Evolutionary conservation across 2,113 vertebrate genomes (phyloP).

Genomic region (Athene noctua): DNA sequence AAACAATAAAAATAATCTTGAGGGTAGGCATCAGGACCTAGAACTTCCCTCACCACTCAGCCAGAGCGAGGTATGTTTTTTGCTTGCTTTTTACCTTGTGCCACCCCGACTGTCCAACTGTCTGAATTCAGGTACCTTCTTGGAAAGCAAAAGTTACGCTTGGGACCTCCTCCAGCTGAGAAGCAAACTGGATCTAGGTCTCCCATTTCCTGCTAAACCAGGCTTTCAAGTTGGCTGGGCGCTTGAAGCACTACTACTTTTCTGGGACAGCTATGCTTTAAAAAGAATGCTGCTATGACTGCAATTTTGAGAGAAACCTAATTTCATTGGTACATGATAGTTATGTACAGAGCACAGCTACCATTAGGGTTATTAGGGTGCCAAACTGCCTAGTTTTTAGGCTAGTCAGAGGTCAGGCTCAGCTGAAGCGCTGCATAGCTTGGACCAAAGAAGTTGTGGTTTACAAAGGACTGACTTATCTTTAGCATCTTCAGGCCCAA

Average conservation of each 20-base stretch:
- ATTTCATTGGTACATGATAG: background rate
- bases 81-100: background rate
- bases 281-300: background rate
- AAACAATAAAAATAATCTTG: background rate
- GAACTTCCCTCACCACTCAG: background rate
- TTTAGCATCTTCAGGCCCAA: background rate
- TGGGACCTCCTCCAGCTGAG: background rate
- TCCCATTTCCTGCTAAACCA: background rate
- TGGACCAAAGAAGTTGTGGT: background rate
- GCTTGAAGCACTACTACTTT: background rate
- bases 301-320: background rate
- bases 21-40: background rate
- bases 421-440: accelerated
- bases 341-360: background rate
- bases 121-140: background rate
- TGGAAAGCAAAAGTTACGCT: background rate
- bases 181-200: background rate
- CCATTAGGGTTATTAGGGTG: accelerated
- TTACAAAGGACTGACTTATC: background rate
- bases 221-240: background rate
- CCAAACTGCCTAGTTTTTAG: background rate
- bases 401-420: background rate
- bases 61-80: background rate
- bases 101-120: background rate
- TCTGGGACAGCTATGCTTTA: background rate